phyloP scores from a whole-genome alignment of 2,888 invertebrate species.

The Cenopis cana region DNA sequence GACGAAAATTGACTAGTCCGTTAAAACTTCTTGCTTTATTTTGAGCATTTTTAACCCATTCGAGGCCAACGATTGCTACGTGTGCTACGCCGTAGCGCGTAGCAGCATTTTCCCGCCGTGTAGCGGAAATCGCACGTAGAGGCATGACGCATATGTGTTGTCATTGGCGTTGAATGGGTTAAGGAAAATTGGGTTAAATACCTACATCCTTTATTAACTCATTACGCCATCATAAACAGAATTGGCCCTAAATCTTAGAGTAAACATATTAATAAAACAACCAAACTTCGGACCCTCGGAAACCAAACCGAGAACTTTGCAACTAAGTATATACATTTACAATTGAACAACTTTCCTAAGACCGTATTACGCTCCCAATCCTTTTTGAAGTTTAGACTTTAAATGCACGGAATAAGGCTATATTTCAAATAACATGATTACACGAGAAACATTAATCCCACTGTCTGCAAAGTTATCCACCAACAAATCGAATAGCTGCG shows the following conservation, averaged over 20 bases:
- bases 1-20: background rate
- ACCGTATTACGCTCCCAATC: background rate
- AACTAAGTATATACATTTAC: slow-evolving; percentile 43
- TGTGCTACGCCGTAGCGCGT: too few relatives aligned
- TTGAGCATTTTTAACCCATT: too few relatives aligned
- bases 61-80: too few relatives aligned
- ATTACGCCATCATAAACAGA: slow-evolving; percentile 30
- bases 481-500: background rate
- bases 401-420: background rate
- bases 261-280: slow-evolving; percentile 44
- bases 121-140: too few relatives aligned
- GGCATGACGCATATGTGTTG: too few relatives aligned
- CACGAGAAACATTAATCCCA: background rate
- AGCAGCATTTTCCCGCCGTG: too few relatives aligned
- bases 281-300: slow-evolving; percentile 30
- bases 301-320: slow-evolving; percentile 24
- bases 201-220: slow-evolving; percentile 11
- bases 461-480: background rate
- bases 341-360: slow-evolving; percentile 32
- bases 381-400: background rate
- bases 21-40: background rate
- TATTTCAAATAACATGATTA: background rate
- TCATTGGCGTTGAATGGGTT: too few relatives aligned
- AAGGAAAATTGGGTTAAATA: slow-evolving; percentile 4
- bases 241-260: slow-evolving; percentile 28